Base-by-base conservation (phyloP, 2,888 invertebrate species). In the Cataglyphis altisquamis region DNA sequence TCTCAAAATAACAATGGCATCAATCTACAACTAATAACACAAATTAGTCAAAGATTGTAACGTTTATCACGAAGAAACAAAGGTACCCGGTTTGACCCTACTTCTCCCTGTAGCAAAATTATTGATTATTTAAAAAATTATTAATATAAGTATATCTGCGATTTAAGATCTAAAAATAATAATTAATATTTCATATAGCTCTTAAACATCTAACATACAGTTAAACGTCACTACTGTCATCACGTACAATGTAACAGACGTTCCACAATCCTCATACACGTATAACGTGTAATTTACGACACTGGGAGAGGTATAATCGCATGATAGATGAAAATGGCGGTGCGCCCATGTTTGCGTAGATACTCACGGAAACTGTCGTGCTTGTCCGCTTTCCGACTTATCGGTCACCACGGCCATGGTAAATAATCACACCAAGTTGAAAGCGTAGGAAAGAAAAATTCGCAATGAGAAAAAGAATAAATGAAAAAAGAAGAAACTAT, bases 281-380 rank as follows among this genome's bases (percentile, higher is more conserved):
- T 32, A 36, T 70, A 70, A 21, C 32, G 12, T 32, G 41, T 41
- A 70, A 80, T 72, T 70, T 72, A 80, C 60, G 72, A 45, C 78
- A 12, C n/a, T 18, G 36, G 15, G 12, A 70, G 32, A 55, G 70
- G 45, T 72, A 45, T 78, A 72, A 80, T 80, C 78, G 70, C 36
- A 25, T 80, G 78, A 80, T 80, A 80, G 32, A 80, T 80, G 78
- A 72, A 80, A 78, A 78, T 78, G 78, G 70, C 32, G 60, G 32
- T 70, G 45, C 25, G 18, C 12, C 57, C 60, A 9, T 48, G 70
- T 78, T 78, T 70, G 78, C 60, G 36, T 36, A 72, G 70, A 60
- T 41, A 68, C 45, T 78, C 60, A 25, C 60, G 48, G 45, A 70
- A 70, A 70, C 41, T 45, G 60, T 60, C 70, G 70, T 21, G 39